These are phyloP conservation scores for Hemistola chrysoprasaria DNA, from an alignment of 2,888 invertebrate genomes.

Conservation along the genomic window DNA sequence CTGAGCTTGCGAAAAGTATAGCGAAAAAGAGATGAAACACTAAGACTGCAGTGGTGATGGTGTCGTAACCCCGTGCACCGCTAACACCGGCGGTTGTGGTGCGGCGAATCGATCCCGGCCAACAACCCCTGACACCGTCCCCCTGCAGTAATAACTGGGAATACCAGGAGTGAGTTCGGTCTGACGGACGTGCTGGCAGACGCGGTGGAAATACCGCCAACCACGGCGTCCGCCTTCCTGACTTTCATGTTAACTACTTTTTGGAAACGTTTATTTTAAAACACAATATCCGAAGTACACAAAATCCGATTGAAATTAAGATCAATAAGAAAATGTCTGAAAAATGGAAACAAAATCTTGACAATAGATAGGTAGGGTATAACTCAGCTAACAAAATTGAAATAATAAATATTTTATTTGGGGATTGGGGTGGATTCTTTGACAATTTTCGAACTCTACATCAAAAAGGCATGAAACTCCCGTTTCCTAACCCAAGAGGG, in stretches of 20 bases:
- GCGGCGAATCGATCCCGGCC: constrained; percentile 74
- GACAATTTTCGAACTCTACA: constrained; percentile 43
- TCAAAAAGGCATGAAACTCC: constrained; percentile 46
- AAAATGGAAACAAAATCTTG: no score
- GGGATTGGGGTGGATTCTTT: constrained; percentile 16
- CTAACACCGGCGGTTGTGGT: constrained; percentile 56
- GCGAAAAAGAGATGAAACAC: constrained; percentile 31
- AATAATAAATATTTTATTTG: constrained; percentile 8
- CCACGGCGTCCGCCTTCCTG: constrained; percentile 64
- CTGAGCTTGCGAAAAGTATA: constrained; percentile 29
- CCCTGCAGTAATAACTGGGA: constrained; percentile 73
- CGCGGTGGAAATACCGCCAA: constrained; percentile 65
- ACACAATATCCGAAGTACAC: no score
- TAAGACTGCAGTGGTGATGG: constrained; percentile 56
- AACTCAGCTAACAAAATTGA: background rate
- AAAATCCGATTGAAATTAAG: no score
- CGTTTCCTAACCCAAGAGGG: constrained; percentile 35
- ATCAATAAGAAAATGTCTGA: no score
- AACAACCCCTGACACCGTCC: constrained; percentile 70
- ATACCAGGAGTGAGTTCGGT: constrained; percentile 65
- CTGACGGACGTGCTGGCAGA: constrained; percentile 37
- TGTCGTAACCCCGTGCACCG: constrained; percentile 68
- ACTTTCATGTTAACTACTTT: constrained; percentile 25
- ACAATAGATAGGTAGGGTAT: background rate
- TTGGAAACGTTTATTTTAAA: constrained; percentile 5